Evolutionary conservation across 2,113 vertebrate species (phyloP).

Genomic region (Dromas ardeola): DNA sequence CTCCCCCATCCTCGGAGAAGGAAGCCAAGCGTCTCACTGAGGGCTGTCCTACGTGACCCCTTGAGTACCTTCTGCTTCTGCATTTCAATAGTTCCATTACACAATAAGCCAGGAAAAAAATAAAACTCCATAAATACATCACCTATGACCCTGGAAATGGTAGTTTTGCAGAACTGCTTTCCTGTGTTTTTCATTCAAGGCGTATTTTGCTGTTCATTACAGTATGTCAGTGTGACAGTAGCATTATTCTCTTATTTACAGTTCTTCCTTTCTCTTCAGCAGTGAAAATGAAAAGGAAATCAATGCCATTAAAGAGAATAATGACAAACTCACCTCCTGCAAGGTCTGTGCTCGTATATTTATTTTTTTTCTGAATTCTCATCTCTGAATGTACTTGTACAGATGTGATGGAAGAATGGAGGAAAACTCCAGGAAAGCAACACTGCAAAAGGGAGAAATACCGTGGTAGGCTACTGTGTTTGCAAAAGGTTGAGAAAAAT

Average conservation of each 20-base stretch:
- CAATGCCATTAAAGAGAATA: constrained; percentile 71
- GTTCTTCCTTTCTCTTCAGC: constrained; percentile 52
- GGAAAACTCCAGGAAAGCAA: neutral
- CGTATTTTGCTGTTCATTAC: constrained; percentile 38
- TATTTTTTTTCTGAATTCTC: neutral
- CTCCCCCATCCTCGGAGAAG: neutral
- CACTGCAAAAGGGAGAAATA: neutral
- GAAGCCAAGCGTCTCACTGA: neutral
- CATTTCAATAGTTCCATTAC: neutral
- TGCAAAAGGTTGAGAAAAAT: neutral
- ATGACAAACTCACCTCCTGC: constrained; percentile 55
- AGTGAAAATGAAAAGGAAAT: constrained; percentile 70
- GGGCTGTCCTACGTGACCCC: neutral
- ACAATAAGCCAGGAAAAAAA: neutral
- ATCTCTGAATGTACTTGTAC: neutral
- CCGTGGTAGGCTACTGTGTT: neutral
- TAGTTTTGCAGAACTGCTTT: constrained; percentile 17
- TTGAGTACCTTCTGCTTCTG: neutral
- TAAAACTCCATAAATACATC: neutral
- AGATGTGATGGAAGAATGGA: neutral
- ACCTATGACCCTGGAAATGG: neutral
- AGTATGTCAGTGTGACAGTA: constrained; percentile 55
- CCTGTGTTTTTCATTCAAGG: constrained; percentile 47
- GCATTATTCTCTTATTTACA: constrained; percentile 72
- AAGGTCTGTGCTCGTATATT: constrained; percentile 32